phyloP scores from a whole-genome alignment of 1,140 invertebrate genomes.

The Brachionus sp. region DNA sequence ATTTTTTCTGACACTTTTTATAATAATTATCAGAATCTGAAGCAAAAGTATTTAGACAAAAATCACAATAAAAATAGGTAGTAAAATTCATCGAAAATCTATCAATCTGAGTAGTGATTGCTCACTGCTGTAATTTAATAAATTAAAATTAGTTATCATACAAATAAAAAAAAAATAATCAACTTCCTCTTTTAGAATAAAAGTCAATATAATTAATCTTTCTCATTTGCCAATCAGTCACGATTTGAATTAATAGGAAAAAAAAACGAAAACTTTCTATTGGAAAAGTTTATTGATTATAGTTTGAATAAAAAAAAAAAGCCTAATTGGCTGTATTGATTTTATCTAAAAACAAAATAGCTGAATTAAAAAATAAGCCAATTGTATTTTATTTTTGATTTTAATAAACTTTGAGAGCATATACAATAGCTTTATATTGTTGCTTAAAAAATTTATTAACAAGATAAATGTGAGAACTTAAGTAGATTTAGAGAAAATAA shows the following conservation, averaged over 20 bases:
- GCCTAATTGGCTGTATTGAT: background rate
- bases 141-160: background rate
- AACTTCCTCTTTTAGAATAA: conserved; percentile 3
- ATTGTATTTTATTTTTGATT: background rate
- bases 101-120: background rate
- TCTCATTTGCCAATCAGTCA: conserved; percentile 12
- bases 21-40: too few relatives aligned
- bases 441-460: background rate
- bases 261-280: background rate
- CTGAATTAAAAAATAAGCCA: background rate
- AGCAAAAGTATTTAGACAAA: too few relatives aligned
- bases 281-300: background rate
- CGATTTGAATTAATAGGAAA: background rate
- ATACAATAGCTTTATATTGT: too few relatives aligned
- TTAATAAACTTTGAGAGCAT: background rate
- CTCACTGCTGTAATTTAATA: background rate
- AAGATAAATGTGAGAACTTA: background rate
- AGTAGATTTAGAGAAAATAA: background rate
- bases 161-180: background rate
- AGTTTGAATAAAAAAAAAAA: background rate
- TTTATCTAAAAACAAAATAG: background rate
- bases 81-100: background rate
- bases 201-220: conserved; percentile 35
- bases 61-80: too few relatives aligned
- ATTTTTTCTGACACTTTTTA: too few relatives aligned